A percentile compares a stretch with the other conserved stretches of the same genome.
Conservation (phyloP, 1,140 invertebrate species). For the Danaus melanippus region DNA sequence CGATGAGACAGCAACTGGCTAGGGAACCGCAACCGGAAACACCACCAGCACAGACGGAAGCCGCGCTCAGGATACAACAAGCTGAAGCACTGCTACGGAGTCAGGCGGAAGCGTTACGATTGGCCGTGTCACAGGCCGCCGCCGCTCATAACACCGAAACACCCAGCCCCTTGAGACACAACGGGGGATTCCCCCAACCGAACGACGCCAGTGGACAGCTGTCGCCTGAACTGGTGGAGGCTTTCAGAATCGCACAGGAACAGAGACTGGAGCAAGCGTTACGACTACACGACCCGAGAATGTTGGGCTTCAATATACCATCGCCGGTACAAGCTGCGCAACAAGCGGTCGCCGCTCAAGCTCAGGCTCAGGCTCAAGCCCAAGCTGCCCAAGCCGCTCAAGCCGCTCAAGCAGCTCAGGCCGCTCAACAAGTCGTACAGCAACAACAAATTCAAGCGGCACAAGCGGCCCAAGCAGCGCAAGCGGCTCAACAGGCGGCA, state of each 20-base stretch:
- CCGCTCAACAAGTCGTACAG: constrained; percentile 23
- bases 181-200: constrained; percentile 62
- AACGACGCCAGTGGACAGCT: constrained; percentile 65
- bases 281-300: constrained; percentile 77
- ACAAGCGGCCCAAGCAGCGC: constrained; percentile 34
- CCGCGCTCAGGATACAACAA: constrained; percentile 82
- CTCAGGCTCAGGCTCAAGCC: constrained; percentile 44
- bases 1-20: constrained; percentile 80
- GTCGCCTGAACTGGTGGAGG: constrained; percentile 78
- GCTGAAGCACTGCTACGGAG: constrained; percentile 86
- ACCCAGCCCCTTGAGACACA: constrained; percentile 62
- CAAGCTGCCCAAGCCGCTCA: constrained; percentile 48
- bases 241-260: constrained; percentile 81
- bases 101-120: constrained; percentile 85
- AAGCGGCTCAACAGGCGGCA: constrained; percentile 56
- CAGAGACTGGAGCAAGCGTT: constrained; percentile 86
- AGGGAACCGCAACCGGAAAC: constrained; percentile 72
- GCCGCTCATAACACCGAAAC: constrained; percentile 58
- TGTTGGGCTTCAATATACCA: constrained; percentile 66
- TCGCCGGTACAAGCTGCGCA: constrained; percentile 54
- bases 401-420: constrained; percentile 33
- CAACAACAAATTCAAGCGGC: constrained; percentile 27
- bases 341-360: constrained; percentile 41
- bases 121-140: constrained; percentile 79
- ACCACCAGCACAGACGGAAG: constrained; percentile 63